Conservation (phyloP, 2,888 invertebrate genomes). For the Brassicogethes aeneus region DNA sequence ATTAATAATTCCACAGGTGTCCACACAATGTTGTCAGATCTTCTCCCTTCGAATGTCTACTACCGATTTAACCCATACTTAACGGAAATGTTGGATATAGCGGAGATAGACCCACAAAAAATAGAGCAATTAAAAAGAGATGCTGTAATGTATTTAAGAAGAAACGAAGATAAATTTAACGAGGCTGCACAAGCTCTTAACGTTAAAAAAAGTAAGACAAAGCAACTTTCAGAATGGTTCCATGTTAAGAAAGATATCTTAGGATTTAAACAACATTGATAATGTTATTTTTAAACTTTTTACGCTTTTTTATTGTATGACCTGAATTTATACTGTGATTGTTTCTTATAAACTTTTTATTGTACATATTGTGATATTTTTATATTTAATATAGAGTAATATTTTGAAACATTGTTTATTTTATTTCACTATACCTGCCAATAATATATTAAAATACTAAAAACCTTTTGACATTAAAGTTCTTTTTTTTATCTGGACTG, state of each 20-base stretch:
- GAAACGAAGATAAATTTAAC: slow-evolving; percentile 68
- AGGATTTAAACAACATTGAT: slow-evolving; percentile 13
- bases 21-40: slow-evolving; percentile 64
- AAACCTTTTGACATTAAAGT: no score
- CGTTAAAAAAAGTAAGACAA: slow-evolving; percentile 29
- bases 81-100: slow-evolving; percentile 66
- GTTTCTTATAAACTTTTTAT: no score
- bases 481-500: no score
- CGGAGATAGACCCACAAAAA: slow-evolving; percentile 65
- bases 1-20: slow-evolving; percentile 48
- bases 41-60: slow-evolving; percentile 63
- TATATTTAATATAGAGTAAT: no score
- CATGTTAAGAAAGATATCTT: slow-evolving; percentile 13
- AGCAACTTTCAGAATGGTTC: slow-evolving; percentile 14
- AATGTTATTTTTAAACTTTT: neutral
- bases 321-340: no score
- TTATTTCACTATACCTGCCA: no score
- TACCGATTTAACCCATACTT: slow-evolving; percentile 83
- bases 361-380: no score
- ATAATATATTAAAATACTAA: no score
- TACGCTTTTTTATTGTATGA: neutral
- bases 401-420: no score
- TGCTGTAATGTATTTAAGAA: slow-evolving; percentile 65
- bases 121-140: slow-evolving; percentile 62
- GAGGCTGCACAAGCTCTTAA: slow-evolving; percentile 46